Percentiles rank a stretch among this genome's conserved stretches.
These are phyloP conservation scores for Drosophila bocqueti DNA, from an alignment of 1,140 invertebrate genomes.

Conservation along the genomic window DNA sequence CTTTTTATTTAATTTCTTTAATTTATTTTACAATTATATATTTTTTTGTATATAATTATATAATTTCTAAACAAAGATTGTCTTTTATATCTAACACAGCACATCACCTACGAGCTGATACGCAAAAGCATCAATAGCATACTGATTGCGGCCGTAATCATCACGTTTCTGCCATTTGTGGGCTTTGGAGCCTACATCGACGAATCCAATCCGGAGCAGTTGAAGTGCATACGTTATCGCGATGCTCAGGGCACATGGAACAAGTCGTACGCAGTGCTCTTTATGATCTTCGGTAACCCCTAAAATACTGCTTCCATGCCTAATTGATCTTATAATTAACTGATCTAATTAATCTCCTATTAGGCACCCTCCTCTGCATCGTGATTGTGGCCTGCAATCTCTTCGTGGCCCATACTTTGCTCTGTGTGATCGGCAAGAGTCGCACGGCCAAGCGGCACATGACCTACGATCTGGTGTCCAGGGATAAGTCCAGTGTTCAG, in stretches of 20 bases:
- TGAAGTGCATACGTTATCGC: slow-evolving; percentile 89
- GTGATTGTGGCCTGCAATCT: slow-evolving; percentile 93
- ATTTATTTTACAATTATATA: not conserved
- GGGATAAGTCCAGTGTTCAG: slow-evolving; percentile 64
- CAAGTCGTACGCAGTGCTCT: slow-evolving; percentile 91
- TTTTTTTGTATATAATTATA: not conserved
- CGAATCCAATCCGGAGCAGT: slow-evolving; percentile 61
- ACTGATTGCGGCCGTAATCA: slow-evolving; percentile 88
- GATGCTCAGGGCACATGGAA: slow-evolving; percentile 88
- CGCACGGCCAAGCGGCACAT: slow-evolving; percentile 71
- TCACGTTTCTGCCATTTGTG: slow-evolving; percentile 91
- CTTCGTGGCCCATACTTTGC: slow-evolving; percentile 89
- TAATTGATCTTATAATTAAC: no score
- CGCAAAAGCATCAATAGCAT: slow-evolving; percentile 89
- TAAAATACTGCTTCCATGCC: no score
- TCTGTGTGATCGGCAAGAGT: slow-evolving; percentile 87
- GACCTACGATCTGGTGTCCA: slow-evolving; percentile 75
- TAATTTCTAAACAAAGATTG: not conserved
- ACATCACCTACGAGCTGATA: slow-evolving; percentile 92
- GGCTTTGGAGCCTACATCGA: slow-evolving; percentile 93
- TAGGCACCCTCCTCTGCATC: slow-evolving; percentile 90
- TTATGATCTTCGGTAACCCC: slow-evolving; percentile 90
- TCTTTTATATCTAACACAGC: slow-evolving; percentile 86
- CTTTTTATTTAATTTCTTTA: no score
- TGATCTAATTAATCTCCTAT: no score